Evolutionary conservation across 2,888 invertebrate genomes (phyloP), one percentile per base, ranked within the genome.

Genomic region (Sabellastarte sp.): DNA sequence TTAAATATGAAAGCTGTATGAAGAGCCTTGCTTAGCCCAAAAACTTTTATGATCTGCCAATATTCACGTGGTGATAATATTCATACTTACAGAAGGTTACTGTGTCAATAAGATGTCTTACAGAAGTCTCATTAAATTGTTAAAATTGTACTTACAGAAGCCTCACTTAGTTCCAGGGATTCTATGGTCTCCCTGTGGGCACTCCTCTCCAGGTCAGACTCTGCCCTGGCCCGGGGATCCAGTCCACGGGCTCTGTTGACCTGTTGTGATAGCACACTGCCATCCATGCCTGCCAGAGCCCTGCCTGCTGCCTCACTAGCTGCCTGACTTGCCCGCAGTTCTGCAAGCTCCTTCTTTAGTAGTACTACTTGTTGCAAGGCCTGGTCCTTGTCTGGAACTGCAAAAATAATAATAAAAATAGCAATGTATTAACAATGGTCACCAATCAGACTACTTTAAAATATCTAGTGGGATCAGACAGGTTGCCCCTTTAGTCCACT

Each of bases 311-410:
- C 55, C 58, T 60, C 70, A 10, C 63, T 52, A 29, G 72, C 33
- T 2, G 70, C 68, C 59, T 82, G 79, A 63, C 76, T 77, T 55
- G 78, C 80, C 61, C 80, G 68, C 73, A 83, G 76, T 68, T 83
- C 82, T 3, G 82, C 81, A 62, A 84, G 68, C 68, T 84, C 82
- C 69, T 81, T 83, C 75, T 83, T 83, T 57, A 84, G 72, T 62
- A 80, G 65, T 58, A 81, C 75, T 33, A 83, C 82, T 64, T 83
- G 81, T 61, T 83, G 83, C 30, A 82, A 68, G 3, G 82, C 83
- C 61, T 82, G 80, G 65, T 82, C 81, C 32, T 81, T 77, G 51
- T 76, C 77, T 20, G 82, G 80, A 59, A 82, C 81, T 81, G 69
- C 2, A 62, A 51, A 33, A 51, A 28, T 20, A 41, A n/a, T n/a